Percentiles rank a stretch among this genome's conserved stretches.
Evolutionary conservation across 2,113 vertebrate genomes (phyloP).

Genomic region (Martes martes): DNA sequence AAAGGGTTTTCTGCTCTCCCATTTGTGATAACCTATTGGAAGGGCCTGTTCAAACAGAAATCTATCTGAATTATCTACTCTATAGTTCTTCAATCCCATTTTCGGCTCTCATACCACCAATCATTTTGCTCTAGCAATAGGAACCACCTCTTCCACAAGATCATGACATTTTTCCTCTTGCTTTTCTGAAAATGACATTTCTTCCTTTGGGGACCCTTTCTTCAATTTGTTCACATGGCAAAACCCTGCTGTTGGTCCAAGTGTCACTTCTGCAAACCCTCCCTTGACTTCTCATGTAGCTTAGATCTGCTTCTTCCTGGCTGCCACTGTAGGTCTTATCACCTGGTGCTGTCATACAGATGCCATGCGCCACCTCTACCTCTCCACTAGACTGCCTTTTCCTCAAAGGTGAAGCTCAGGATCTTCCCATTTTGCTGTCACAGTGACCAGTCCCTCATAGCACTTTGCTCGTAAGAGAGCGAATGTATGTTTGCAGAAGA

Average conservation of each 20-base stretch:
- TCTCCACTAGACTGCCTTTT: not conserved
- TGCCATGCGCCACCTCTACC: accelerated
- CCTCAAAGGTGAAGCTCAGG: not conserved
- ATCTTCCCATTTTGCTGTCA: not conserved
- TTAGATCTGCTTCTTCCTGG: not conserved
- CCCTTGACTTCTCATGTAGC: not conserved
- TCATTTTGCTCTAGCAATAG: not conserved
- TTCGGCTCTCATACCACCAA: not conserved
- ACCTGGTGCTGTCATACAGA: not conserved
- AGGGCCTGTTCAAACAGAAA: not conserved
- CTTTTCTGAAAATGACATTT: not conserved
- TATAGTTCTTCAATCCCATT: not conserved
- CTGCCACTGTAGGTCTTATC: not conserved
- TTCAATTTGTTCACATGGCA: not conserved
- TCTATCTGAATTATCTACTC: not conserved
- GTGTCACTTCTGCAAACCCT: not conserved
- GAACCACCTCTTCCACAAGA: not conserved
- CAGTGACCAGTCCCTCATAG: accelerated
- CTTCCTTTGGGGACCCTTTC: not conserved
- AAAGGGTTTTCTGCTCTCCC: not conserved
- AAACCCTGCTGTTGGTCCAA: not conserved
- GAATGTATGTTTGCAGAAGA: not conserved
- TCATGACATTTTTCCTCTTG: not conserved
- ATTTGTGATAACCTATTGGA: not conserved
- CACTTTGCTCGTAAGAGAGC: not conserved